phyloP scores from a whole-genome alignment of 2,797 vertebrate genomes.

The Acrossocheilus wenchowensis region DNA sequence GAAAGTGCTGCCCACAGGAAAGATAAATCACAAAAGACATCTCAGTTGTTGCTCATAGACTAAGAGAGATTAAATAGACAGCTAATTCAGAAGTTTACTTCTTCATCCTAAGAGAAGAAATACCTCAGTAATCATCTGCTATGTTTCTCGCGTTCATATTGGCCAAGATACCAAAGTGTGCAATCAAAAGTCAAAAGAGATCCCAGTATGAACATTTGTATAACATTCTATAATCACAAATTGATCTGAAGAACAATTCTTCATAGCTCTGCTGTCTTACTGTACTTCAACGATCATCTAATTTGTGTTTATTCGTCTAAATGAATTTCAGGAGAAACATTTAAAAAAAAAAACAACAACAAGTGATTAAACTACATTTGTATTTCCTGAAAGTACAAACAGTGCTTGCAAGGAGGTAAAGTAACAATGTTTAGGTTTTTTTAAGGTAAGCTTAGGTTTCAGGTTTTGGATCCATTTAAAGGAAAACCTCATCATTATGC shows the following conservation, averaged over 20 bases:
- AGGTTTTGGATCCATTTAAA: background rate
- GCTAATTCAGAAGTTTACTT: background rate
- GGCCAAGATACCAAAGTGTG: background rate
- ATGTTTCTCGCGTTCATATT: background rate
- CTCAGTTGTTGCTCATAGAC: background rate
- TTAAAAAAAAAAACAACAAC: too few relatives aligned
- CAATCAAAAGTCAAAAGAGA: background rate
- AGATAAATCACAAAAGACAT: constrained; percentile 17
- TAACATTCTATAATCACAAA: background rate
- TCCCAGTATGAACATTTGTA: background rate
- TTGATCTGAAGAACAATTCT: background rate
- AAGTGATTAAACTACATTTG: background rate
- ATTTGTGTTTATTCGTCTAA: background rate
- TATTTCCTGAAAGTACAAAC: background rate
- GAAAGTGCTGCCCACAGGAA: constrained; percentile 10
- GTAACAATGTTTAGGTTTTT: background rate
- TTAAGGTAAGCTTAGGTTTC: background rate
- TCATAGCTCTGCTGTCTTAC: background rate
- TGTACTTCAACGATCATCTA: background rate
- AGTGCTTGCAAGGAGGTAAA: background rate
- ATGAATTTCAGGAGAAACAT: background rate
- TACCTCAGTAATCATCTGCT: background rate
- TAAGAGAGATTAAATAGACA: background rate
- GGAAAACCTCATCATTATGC: background rate
- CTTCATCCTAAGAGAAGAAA: background rate